Evolutionary conservation across 2,797 vertebrate species (phyloP), one percentile per base, ranked within the genome.

Genomic region (Sebastes iracundus): DNA sequence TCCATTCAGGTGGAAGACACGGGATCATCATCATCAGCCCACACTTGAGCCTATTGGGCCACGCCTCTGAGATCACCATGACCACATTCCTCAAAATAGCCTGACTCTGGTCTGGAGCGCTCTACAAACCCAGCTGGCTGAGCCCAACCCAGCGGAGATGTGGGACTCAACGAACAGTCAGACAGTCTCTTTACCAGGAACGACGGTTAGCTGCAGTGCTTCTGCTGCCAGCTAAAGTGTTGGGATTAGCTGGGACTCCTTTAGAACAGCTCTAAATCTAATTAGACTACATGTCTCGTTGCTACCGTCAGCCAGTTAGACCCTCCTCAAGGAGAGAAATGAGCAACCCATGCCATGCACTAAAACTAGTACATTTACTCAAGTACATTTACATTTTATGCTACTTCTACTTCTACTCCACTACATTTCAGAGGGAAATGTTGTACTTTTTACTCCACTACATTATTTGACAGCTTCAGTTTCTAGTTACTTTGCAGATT

Each of bases 241-340:
- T 68, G 16, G 88, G 94, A 95, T 95, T 95, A 95, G 62, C 84
- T 56, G 87, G 59, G 87, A 92, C 90, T 90, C 81, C 84, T 94
- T 93, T 87, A 93, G 94, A 92, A 95, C 86, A 94, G 93, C 90
- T 84, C 81, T 87, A 93, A 92, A 95, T 93, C 89, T 93, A 93
- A 94, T 95, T 92, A 91, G 83, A 42, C 66, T 89, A 71, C 32
- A 72, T 60, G 66, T 84, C 79, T 84, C 81, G 64, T 73, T 12
- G 23, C 55, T 72, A 62, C 28, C 5, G n/a, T 85, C 71, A 72
- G 61, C 25, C 52, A 68, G 67, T 78, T 66, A 62, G 69, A 81
- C n/a, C 42, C 46, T 68, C 14, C 30, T 32, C 28, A 74, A 30
- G 27, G 59, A 74, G 38, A 72, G 33, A 42, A 33, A 14, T 4